Evolutionary conservation across 2,797 vertebrate species (phyloP).

Genomic region (Phalanger gymnotis): DNA sequence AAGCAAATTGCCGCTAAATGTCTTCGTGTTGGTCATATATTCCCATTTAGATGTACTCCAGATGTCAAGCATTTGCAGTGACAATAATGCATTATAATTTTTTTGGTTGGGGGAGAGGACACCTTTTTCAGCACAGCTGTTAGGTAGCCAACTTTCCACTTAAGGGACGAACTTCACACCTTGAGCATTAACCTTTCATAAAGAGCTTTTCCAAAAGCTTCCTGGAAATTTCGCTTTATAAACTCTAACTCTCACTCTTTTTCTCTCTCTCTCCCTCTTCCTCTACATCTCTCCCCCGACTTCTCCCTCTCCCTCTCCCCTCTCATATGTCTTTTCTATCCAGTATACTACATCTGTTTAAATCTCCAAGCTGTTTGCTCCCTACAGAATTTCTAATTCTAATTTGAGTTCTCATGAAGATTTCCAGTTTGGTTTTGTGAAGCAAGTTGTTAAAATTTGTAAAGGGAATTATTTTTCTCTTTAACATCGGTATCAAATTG

Average conservation of each 20-base stretch:
- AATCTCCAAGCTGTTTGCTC: background rate
- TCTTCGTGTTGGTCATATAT: constrained; percentile 8
- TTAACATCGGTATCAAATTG: background rate
- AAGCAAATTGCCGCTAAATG: constrained; percentile 27
- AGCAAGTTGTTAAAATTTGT: background rate
- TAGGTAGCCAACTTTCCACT: background rate
- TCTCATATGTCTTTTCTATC: background rate
- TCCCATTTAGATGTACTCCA: background rate
- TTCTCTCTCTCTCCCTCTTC: no score
- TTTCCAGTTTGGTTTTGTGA: constrained; percentile 3
- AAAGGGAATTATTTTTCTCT: background rate
- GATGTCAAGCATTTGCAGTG: constrained; percentile 12
- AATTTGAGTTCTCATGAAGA: background rate
- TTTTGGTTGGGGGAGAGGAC: background rate
- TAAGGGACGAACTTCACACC: background rate
- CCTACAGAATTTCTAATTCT: background rate
- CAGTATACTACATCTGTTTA: background rate
- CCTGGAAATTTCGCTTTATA: constrained; percentile 22
- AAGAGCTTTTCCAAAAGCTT: constrained; percentile 16
- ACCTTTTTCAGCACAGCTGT: background rate
- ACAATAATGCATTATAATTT: constrained; percentile 11
- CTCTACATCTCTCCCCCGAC: no score
- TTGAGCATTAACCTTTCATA: constrained; percentile 27
- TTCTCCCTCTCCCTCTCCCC: background rate
- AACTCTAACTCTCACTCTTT: background rate